Conservation (phyloP, 1,140 invertebrate genomes). For the Aricia agestis region DNA sequence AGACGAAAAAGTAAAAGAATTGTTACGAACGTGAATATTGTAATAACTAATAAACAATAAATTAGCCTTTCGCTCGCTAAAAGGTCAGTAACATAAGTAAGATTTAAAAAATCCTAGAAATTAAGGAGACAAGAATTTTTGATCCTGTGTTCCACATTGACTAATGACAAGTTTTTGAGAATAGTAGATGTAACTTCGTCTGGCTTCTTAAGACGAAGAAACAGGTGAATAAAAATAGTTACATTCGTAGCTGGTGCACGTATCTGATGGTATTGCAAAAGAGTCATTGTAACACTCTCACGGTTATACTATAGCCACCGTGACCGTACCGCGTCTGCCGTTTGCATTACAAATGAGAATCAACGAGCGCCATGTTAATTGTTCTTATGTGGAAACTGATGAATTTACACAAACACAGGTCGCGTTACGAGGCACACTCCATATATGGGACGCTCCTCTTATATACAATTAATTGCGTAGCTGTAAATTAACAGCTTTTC, state of each 20-base stretch:
- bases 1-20: no score
- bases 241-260: slow-evolving; percentile 1
- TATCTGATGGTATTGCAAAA: slow-evolving; percentile 23
- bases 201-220: background rate
- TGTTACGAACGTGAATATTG: no score
- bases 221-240: background rate
- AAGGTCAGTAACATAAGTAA: no score
- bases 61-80: no score
- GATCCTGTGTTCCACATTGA: no score
- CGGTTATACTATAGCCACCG: slow-evolving; percentile 30
- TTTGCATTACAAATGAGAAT: slow-evolving; percentile 58
- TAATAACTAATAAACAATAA: no score
- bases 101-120: no score
- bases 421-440: background rate
- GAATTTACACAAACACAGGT: background rate
- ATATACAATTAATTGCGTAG: background rate
- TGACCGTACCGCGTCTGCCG: slow-evolving; percentile 51
- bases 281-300: slow-evolving; percentile 34
- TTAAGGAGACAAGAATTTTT: no score
- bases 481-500: background rate
- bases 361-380: slow-evolving; percentile 31
- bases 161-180: no score
- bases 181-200: no score
- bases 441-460: background rate
- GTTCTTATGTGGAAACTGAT: slow-evolving; percentile 12